Evolutionary conservation across 2,113 vertebrate species (phyloP).

Genomic region (Myrmecobius fasciatus): DNA sequence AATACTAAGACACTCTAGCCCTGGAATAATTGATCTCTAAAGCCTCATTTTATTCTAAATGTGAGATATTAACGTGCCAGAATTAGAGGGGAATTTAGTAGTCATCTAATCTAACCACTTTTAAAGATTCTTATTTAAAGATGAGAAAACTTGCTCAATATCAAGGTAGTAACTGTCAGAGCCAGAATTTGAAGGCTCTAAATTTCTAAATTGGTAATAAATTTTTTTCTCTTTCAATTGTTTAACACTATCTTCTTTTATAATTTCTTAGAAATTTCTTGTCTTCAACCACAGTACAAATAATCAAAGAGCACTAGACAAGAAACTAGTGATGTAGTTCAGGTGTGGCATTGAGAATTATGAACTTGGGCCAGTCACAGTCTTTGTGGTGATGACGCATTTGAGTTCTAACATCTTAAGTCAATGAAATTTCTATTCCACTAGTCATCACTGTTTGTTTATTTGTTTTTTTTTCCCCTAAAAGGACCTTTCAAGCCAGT

Average conservation of each 20-base stretch:
- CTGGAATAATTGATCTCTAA: background rate
- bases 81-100: background rate
- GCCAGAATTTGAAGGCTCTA: background rate
- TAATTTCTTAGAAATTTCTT: background rate
- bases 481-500: constrained; percentile 84
- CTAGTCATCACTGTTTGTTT: background rate
- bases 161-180: background rate
- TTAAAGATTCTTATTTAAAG: background rate
- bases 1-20: background rate
- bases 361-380: background rate
- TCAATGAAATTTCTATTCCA: constrained; percentile 11
- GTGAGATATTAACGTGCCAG: background rate
- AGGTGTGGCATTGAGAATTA: background rate
- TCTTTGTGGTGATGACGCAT: background rate
- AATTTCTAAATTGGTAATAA: background rate
- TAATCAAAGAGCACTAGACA: background rate
- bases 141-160: background rate
- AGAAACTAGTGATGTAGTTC: background rate
- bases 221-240: background rate
- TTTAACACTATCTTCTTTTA: background rate
- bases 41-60: background rate
- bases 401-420: background rate
- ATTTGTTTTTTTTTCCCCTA: constrained; percentile 40
- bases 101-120: background rate
- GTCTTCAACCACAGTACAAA: background rate